Conservation (phyloP, 2,797 vertebrate genomes). For the Periparus ater region DNA sequence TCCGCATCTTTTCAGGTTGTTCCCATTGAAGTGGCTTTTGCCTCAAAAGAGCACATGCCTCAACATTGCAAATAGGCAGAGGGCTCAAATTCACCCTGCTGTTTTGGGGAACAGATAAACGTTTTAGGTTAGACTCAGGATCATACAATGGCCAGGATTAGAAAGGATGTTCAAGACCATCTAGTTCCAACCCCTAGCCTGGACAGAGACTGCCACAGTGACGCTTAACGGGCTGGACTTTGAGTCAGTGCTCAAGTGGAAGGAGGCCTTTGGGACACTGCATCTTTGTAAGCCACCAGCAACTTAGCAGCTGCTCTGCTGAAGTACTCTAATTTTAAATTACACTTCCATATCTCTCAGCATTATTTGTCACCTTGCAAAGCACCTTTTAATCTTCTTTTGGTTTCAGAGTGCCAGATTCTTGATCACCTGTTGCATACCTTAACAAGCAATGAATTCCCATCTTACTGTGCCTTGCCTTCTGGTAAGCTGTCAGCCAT, state of each 20-base stretch:
- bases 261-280: not conserved
- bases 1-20: not conserved
- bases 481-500: not conserved
- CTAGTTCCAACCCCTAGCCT: not conserved
- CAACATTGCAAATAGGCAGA: not conserved
- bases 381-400: not conserved
- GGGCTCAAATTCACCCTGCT: not conserved
- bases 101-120: not conserved
- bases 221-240: not conserved
- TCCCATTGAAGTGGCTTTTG: not conserved
- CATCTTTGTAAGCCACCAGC: not conserved
- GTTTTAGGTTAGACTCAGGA: not conserved
- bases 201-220: not conserved
- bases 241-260: not conserved
- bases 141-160: not conserved
- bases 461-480: not conserved
- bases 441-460: not conserved
- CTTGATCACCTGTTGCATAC: not conserved
- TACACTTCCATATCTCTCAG: not conserved
- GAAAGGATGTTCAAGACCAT: not conserved
- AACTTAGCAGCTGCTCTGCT: not conserved
- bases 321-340: not conserved
- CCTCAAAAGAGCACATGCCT: not conserved
- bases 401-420: not conserved
- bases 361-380: not conserved